These are phyloP conservation scores for Helicoverpa armigera DNA, from an alignment of 1,140 invertebrate genomes.

Conservation along the genomic window DNA sequence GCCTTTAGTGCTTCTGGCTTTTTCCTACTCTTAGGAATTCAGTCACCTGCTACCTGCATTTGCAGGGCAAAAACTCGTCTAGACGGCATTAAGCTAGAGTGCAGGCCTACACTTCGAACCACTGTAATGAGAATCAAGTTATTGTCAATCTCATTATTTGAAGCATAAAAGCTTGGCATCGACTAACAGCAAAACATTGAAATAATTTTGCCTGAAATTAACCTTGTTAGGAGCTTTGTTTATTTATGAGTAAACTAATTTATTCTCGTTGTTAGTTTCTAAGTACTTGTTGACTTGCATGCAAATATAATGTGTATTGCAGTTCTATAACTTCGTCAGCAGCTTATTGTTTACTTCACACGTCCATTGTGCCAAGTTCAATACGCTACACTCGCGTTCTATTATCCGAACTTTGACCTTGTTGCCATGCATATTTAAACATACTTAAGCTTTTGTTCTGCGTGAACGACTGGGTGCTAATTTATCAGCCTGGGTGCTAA, in stretches of 20 bases:
- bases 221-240: constrained; percentile 23
- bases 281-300: not conserved
- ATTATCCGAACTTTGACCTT: constrained; percentile 38
- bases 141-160: constrained; percentile 53
- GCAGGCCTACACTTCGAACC: constrained; percentile 47
- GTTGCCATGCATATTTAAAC: not conserved
- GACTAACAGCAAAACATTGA: not conserved
- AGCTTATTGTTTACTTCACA: constrained; percentile 34
- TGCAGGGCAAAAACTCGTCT: constrained; percentile 65
- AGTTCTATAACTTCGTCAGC: constrained; percentile 10
- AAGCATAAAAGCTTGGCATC: not conserved
- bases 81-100: constrained; percentile 58
- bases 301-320: constrained; percentile 27
- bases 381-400: not conserved
- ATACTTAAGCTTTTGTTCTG: constrained; percentile 18
- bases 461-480: not conserved
- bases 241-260: constrained; percentile 10
- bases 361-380: constrained; percentile 31
- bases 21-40: constrained; percentile 49
- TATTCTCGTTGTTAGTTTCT: constrained; percentile 12
- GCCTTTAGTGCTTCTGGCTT: constrained; percentile 33
- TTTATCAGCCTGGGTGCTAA: not conserved
- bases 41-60: constrained; percentile 57
- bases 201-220: constrained; percentile 21
- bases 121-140: constrained; percentile 46